Evolutionary conservation across 2,113 vertebrate genomes (phyloP), one percentile per base, ranked within the genome.

Genomic region (Cacatua alba): DNA sequence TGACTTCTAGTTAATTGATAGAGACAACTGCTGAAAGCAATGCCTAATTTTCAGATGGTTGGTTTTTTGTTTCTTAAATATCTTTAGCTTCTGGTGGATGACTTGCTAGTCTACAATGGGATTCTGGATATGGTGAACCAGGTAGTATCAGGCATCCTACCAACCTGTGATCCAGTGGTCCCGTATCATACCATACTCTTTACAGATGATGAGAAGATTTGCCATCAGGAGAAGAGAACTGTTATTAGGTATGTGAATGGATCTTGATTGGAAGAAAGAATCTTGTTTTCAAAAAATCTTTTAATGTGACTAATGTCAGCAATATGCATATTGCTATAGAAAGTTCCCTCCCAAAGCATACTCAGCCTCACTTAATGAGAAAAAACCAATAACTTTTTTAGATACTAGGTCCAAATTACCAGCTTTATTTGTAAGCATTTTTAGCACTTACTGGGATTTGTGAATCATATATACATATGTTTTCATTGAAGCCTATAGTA

Each of bases 181-280:
- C 99, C 98, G 1, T 98, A 99, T 94, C 99, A 99, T 97, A 99
- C 99, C 96, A 98, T 99, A 95, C 98, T 99, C 53, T 99, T 99
- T 94, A 99, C 99, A 0, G 98, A 98, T 59, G 97, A 99, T 11
- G 94, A 98, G 29, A 98, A 97, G 95, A 92, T 99, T 52, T 92
- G 98, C 46, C 97, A 98, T 13, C 97, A 98, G 33, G 99, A 99
- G 97, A 99, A 93, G 86, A 98, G 98, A 97, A 98, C 98, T 1
- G 60, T 98, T 16, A 97, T 99, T 97, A 99, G 99, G 99, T 99
- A 98, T 1, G 65, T 37, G 29, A 80, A 24, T 37, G 3, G 2
- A 5, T 39, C 43, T 29, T 5, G 5, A 7, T 0, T 79, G 23
- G 35, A 49, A 74, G 44, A 55, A 67, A 26, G 25, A 65, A 25